These are phyloP conservation scores for Phaonia tiefii DNA, from an alignment of 2,888 invertebrate species.

Conservation along the genomic window DNA sequence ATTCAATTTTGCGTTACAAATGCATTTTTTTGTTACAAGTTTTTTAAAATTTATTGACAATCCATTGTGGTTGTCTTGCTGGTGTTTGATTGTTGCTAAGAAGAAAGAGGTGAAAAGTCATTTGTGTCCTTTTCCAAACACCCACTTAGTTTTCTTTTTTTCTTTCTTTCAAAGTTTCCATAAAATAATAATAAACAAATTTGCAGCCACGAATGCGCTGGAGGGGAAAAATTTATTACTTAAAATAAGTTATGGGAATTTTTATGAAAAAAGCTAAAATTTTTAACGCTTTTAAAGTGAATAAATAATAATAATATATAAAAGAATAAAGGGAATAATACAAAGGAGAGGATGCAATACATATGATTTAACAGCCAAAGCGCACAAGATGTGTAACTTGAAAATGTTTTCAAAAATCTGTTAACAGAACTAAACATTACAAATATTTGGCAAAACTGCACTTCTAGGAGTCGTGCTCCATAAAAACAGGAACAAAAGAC, in stretches of 20 bases:
- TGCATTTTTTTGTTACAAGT: not conserved
- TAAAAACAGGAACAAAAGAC: too few relatives aligned
- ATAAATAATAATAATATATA: too few relatives aligned
- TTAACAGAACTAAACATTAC: too few relatives aligned
- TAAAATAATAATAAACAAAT: not conserved
- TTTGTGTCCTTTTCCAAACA: conserved; percentile 2
- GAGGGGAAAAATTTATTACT: not conserved
- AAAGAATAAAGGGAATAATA: too few relatives aligned
- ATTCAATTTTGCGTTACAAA: not conserved
- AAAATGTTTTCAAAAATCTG: too few relatives aligned
- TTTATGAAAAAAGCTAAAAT: too few relatives aligned
- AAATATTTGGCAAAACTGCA: too few relatives aligned
- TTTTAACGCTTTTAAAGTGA: too few relatives aligned
- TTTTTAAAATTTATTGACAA: conserved; percentile 21
- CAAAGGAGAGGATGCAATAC: too few relatives aligned
- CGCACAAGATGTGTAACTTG: too few relatives aligned
- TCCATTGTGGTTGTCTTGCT: not conserved
- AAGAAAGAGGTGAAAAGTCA: conserved; percentile 10
- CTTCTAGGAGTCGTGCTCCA: too few relatives aligned
- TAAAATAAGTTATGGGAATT: conserved; percentile 8
- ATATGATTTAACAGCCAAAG: too few relatives aligned
- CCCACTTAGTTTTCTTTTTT: not conserved
- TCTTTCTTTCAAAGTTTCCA: not conserved
- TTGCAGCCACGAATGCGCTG: not conserved
- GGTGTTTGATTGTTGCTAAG: not conserved